Base-by-base conservation (phyloP, 1,140 invertebrate species). In the Polypedilum pembai region DNA sequence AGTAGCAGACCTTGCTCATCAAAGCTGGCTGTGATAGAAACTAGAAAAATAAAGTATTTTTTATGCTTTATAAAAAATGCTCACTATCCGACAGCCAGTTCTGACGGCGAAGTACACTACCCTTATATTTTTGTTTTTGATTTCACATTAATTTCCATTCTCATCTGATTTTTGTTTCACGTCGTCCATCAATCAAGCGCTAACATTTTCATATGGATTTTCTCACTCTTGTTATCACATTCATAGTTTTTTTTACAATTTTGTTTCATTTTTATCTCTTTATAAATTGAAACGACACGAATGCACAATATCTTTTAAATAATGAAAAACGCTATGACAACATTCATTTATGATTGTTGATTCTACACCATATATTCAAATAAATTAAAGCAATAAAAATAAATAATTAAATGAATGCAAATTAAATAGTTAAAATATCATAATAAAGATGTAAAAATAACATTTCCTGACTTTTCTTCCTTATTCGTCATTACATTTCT, bases 11-110 rank as follows among this genome's bases (percentile, higher is more conserved):
- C 65, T 69, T 69, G 65, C 65, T 69, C 65, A 69, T 69, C 65
- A 69, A 69, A 69, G 65, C 65, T 69, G 65, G 65, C 65, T 69
- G 65, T 69, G 65, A 69, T 69, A 69, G 65, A 69, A 18, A 10
- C 12, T 69, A 69, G 65, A 69, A 18, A 10, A 56, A 56, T n/a
- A 56, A 56, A 56, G 45, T n/a, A 56, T 56, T 56, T 56, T 56
- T 56, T 56, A n/a, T 8, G 41, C 8, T 56, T 15, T 56, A 69
- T 8, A 20, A 69, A 69, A 21, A 69, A 69, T 18, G 10, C 15
- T 69, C 65, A 69, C 65, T 69, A 69, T 21, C 65, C 17, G 18
- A 69, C 65, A 69, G 65, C 65, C 65, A 69, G 65, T 69, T 69
- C 65, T 69, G 65, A 69, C 65, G 65, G 65, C 65, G 12, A 69